These are phyloP conservation scores for Leuctra nigra DNA, from an alignment of 2,888 invertebrate genomes.

Conservation along the genomic window DNA sequence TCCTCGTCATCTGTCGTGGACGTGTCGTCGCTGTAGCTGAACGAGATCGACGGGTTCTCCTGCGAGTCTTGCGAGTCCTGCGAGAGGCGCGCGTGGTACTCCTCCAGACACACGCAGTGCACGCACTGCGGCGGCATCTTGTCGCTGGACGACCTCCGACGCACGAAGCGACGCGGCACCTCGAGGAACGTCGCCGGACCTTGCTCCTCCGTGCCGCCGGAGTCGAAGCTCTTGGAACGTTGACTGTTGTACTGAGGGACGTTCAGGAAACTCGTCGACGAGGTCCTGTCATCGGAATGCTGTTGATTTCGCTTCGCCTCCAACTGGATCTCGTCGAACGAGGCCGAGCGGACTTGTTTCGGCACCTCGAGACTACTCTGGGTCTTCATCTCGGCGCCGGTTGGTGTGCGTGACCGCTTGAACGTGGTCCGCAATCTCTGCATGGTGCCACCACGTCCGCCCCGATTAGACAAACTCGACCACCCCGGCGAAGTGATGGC, in stretches of 20 bases:
- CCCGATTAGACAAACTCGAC: constrained; percentile 12
- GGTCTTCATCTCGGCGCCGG: constrained; percentile 85
- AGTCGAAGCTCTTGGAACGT: constrained; percentile 75
- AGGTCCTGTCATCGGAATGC: constrained; percentile 35
- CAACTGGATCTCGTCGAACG: constrained; percentile 83
- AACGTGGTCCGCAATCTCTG: constrained; percentile 78
- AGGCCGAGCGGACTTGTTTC: constrained; percentile 82
- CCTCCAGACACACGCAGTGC: constrained; percentile 48
- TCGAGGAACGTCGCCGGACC: constrained; percentile 51
- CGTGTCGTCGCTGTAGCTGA: constrained; percentile 44
- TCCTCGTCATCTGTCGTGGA: constrained; percentile 41
- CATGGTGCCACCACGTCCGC: constrained; percentile 46
- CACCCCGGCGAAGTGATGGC: background rate
- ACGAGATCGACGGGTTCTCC: constrained; percentile 42
- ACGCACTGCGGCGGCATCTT: constrained; percentile 48
- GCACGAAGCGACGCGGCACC: constrained; percentile 46
- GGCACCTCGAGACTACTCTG: constrained; percentile 88
- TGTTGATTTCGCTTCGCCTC: constrained; percentile 57
- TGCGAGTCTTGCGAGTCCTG: constrained; percentile 40
- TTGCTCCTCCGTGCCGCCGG: constrained; percentile 53
- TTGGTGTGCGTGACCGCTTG: constrained; percentile 81
- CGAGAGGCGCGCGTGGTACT: constrained; percentile 16
- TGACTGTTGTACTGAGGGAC: constrained; percentile 42
- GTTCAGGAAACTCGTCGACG: constrained; percentile 29
- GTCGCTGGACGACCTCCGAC: constrained; percentile 46